Base-by-base conservation (phyloP, 2,113 vertebrate genomes). In the Perccottus glenii region DNA sequence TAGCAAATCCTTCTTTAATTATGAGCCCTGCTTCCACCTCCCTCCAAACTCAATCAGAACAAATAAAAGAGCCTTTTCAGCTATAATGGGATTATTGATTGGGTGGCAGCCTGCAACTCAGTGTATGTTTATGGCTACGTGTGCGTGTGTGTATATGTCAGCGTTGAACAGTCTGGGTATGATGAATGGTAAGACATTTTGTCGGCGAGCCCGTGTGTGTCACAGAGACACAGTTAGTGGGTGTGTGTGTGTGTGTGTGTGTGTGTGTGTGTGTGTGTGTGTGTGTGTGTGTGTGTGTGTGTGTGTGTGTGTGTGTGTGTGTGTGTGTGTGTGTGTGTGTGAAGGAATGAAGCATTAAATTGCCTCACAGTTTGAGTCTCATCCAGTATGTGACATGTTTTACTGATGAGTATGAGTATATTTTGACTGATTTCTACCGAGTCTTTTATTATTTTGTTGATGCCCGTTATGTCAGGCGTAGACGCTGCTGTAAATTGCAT, bases 11-110 rank as follows among this genome's bases (percentile, higher is more conserved):
- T 44, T 55, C 63, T 79, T 84, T 86, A 87, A 86, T 84, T 84
- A 87, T 81, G 69, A 86, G 77, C 67, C 56, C 33, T 56, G 62
- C 61, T 52, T 77, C 60, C 61, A 48, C 64, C 50, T 64, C 58
- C 60, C 44, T 52, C 27, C 35, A 61, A 78, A 85, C 77, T 76
- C 80, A 82, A 81, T 87, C 80, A 76, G 51, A 86, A 80, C 81
- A 80, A 78, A 88, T 85, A 78, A 82, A 85, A 83, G 55, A 77
- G 70, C 76, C 72, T 85, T 82, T 82, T 78, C 64, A 69, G 67
- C 80, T 67, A 57, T 82, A 84, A 85, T 86, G 85, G 80, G 80
- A 80, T 86, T 78, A 87, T 90, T 7, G 78, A 87, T 85, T 60
- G 48, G 76, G 61, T 65, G 63, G 67, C 67, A 63, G 75, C 77